Evolutionary conservation across 2,797 vertebrate species (phyloP), one percentile per base, ranked within the genome.

Genomic region (Craterocephalus amniculus): DNA sequence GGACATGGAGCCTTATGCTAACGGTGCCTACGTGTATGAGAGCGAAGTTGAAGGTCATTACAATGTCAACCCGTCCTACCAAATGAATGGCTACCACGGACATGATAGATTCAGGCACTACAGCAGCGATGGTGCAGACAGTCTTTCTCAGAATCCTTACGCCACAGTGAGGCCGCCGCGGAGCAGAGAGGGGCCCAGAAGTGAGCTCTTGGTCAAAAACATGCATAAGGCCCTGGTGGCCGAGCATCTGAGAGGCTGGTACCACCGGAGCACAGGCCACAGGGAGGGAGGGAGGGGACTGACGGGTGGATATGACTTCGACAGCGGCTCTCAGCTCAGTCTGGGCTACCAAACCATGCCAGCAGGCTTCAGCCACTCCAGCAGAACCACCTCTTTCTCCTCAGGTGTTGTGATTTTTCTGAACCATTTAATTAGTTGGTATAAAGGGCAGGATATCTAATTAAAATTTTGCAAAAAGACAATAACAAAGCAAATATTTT

Each of bases 161-260:
- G 97, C 97, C 1, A 99, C 97, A 0, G 90, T 99, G 32, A 92
- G 98, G 79, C 95, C 96, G n/a, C 96, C 97, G 0, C 90, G 96
- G 72, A 96, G 88, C 92, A 91, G 95, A 4, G 92, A 95, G 0
- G 93, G 92, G 1, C 96, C 96, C 71, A 89, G 91, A 32, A 94
- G 95, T 0, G 96, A 99, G 85, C 95, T 96, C 63, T 87, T 98
- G 87, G 96, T 96, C 77, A 98, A 97, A 93, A 98, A 95, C 93
- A 97, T 99, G 93, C 96, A 99, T 70, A 99, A 98, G 87, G 97
- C 97, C 72, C 89, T 98, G 88, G 97, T 99, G 72, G 96, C 96
- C 0, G 97, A 99, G 87, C 97, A 99, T 63, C 94, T 99, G 63
- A 95, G 95, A 20, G 97, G 97, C 78, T 99, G 98, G 98, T 99